Evolutionary conservation across 2,113 vertebrate species (phyloP), one percentile per base, ranked within the genome.

Genomic region (Plectropomus leopardus): DNA sequence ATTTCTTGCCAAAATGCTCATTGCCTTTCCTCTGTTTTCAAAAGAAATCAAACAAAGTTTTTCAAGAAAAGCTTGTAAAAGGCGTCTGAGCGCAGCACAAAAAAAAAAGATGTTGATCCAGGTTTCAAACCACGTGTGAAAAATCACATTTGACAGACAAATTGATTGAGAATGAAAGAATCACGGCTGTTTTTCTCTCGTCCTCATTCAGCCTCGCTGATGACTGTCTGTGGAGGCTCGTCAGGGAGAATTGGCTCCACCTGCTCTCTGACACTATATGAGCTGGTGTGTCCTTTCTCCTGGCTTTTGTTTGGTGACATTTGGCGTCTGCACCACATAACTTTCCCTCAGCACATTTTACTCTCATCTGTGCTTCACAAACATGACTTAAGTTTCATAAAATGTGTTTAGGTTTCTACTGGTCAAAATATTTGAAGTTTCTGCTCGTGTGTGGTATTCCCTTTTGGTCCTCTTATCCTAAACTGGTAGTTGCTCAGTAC

Each of bases 361-460:
- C n/a, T 19, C 66, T 40, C 32, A 19, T 40, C 4, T 5, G 4
- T 19, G 34, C 9, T 15, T 44, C 53, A 21, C 36, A 21, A 7
- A 23, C 60, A 16, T 16, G 2, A 23, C 28, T n/a, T 17, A 28
- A 6, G 28, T n/a, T 55, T 48, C 13, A 21, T 2, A 21, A 53
- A 63, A 9, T 3, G 1, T 30, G 42, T 48, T 66, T 66, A n/a
- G 0, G 44, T 75, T 45, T 68, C 58, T 32, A 21, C 10, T 1
- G 34, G 34, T 44, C 1, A 32, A 30, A 45, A 30, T 15, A 16
- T 54, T 69, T 53, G 0, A 1, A 63, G 76, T 6, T 14, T 0
- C 17, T 11, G 16, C 67, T 26, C 45, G 34, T 66, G 70, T 75
- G 64, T 81, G 78, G 70, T 40, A 7, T 24, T 1, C 30, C 5